Evolutionary conservation across 2,888 invertebrate genomes (phyloP), one percentile per base, ranked within the genome.

Genomic region (Eupithecia tripunctaria): DNA sequence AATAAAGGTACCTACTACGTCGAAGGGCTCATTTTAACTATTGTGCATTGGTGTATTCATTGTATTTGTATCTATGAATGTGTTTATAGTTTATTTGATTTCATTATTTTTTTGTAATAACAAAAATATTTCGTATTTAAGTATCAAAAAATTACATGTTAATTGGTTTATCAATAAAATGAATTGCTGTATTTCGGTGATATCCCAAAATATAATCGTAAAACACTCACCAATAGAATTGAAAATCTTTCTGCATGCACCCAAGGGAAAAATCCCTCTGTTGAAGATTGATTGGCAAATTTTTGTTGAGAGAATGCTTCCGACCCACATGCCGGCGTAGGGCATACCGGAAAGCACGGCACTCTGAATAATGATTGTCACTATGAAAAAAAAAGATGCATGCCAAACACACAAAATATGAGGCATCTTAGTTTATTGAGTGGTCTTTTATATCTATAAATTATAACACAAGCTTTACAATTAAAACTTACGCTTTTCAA

Each of bases 161-260:
- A n/a, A n/a, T n/a, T n/a, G n/a, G n/a, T n/a, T n/a, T n/a, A n/a
- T n/a, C n/a, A n/a, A n/a, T n/a, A n/a, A n/a, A n/a, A n/a, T n/a
- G n/a, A n/a, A n/a, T n/a, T n/a, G n/a, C n/a, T n/a, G n/a, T n/a
- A n/a, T n/a, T n/a, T n/a, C n/a, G n/a, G n/a, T n/a, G n/a, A n/a
- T n/a, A n/a, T n/a, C n/a, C n/a, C n/a, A n/a, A n/a, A n/a, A 29
- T 29, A 29, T 5, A 32, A 7, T 36, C 36, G 43, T 4, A 12
- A 27, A 4, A 15, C 6, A 4, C 64, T 64, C 25, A 64, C 64
- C 64, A 21, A 64, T 64, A 7, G 64, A 64, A n/a, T 64, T 64
- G 38, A 27, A 73, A 12, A 38, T 64, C 38, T 64, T 64, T 64
- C 64, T 64, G 38, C 64, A 64, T 8, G 21, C 2, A 96, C 18